A percentile compares a stretch with the other conserved stretches of the same genome.
phyloP scores from a whole-genome alignment of 2,797 vertebrate genomes.

The Anas bernieri region DNA sequence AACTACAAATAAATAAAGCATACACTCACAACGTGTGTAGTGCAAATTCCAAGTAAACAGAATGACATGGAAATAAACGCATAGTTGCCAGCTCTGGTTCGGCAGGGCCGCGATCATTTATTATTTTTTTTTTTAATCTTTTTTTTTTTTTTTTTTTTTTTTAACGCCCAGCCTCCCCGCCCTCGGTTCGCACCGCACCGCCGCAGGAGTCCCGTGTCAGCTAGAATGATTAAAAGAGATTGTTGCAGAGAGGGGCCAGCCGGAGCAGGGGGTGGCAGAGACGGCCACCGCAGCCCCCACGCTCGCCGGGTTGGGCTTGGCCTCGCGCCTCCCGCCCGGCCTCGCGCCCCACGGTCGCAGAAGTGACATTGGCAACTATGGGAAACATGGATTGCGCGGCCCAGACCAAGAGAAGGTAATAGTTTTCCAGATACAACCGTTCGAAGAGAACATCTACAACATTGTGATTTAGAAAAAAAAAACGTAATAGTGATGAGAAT shows the following conservation, averaged over 20 bases:
- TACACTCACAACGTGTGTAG: constrained; percentile 76
- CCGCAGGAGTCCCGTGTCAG: background rate
- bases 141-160: too few species aligned
- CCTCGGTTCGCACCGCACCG: background rate
- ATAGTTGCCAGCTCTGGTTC: constrained; percentile 69
- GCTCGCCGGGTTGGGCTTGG: background rate
- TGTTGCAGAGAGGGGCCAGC: background rate
- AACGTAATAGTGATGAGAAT: constrained; percentile 56
- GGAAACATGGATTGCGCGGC: constrained; percentile 54
- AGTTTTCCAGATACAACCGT: constrained; percentile 40
- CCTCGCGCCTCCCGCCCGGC: background rate
- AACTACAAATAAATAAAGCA: constrained; percentile 81
- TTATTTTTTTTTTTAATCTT: too few species aligned
- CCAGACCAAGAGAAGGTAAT: constrained; percentile 49
- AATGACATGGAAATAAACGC: constrained; percentile 74
- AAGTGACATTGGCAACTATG: constrained; percentile 70
- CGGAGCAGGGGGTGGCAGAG: background rate
- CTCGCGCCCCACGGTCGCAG: background rate
- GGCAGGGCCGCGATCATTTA: background rate
- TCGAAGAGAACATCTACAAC: constrained; percentile 68
- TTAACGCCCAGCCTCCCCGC: background rate
- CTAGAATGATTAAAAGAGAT: constrained; percentile 50
- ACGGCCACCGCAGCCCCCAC: background rate
- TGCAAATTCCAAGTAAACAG: constrained; percentile 83
- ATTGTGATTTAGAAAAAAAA: constrained; percentile 11